Evolutionary conservation across 1,140 invertebrate species (phyloP), one percentile per base, ranked within the genome.

Genomic region (Parasteatoda tepidariorum): DNA sequence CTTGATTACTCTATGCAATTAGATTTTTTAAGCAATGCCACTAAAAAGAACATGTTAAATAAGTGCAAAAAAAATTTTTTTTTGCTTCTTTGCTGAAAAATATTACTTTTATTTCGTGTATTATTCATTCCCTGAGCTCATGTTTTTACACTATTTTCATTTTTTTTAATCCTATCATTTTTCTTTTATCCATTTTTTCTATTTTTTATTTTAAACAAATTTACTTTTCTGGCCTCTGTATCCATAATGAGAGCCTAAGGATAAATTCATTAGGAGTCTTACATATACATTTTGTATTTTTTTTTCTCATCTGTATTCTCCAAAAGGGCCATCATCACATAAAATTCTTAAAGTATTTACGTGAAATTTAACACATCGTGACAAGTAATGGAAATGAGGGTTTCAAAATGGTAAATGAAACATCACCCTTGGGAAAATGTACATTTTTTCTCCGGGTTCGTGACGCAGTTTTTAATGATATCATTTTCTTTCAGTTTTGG

Each of bases 381-480:
- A 71, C 68, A 30, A 9, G 68, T 71, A 71, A 71, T 71, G 68
- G 68, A 71, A 71, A 71, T 71, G 68, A 71, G 68, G 41, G 68
- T 71, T 71, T 71, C 30, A 30, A 71, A 71, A 71, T 71, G 41
- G 68, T 57, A 71, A 71, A 71, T 71, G 68, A 71, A 71, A 71
- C 48, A 57, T 71, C 55, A 71, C 68, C 48, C 68, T 54, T 38
- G 41, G 68, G 26, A 71, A 71, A 71, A 48, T 55, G 30, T 31
- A 31, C 68, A 15, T 68, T 71, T 71, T 71, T 68, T 48, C 13
- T 11, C 26, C 22, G 28, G 48, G 22, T 55, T 71, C 68, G 68
- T 71, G 68, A 71, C 41, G 41, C 26, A 55, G 55, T 71, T 55
- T 71, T 71, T 48, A 71, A 28, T 26, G 5, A 5, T 18, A 15